Evolutionary conservation across 2,113 vertebrate genomes (phyloP).

Genomic region (Phasianus colchicus): DNA sequence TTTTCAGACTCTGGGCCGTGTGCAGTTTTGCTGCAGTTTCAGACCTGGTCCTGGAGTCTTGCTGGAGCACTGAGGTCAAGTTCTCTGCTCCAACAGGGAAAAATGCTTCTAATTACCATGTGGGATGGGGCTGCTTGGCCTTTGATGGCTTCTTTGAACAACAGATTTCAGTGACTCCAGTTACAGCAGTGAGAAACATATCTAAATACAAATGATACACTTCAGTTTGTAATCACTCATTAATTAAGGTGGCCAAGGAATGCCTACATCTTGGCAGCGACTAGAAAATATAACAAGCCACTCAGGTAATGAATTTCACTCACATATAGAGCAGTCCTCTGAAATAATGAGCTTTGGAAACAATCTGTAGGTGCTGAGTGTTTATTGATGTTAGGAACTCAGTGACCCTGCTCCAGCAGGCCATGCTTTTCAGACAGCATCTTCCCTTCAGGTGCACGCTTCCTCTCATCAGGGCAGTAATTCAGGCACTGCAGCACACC

Average conservation of each 20-base stretch:
- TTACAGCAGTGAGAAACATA: background rate
- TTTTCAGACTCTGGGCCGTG: background rate
- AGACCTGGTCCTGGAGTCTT: background rate
- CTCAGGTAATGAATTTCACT: constrained; percentile 54
- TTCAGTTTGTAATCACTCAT: background rate
- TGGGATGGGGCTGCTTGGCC: background rate
- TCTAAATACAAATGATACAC: background rate
- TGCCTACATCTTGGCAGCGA: background rate
- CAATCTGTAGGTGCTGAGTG: background rate
- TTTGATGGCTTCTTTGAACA: background rate
- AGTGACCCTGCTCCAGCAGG: background rate
- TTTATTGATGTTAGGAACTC: constrained; percentile 10
- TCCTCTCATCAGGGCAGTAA: background rate
- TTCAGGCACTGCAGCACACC: background rate
- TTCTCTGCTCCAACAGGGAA: background rate
- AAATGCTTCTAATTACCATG: background rate
- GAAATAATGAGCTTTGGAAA: constrained; percentile 62
- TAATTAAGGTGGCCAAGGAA: constrained; percentile 47
- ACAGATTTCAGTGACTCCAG: background rate
- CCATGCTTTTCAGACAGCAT: background rate
- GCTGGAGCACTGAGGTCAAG: background rate
- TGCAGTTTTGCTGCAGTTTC: background rate
- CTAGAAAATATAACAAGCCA: constrained; percentile 12
- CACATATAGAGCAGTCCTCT: background rate
- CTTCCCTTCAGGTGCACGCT: background rate